Evolutionary conservation across 2,797 vertebrate species (phyloP), one percentile per base, ranked within the genome.

Genomic region (Coccyzus lansbergi): DNA sequence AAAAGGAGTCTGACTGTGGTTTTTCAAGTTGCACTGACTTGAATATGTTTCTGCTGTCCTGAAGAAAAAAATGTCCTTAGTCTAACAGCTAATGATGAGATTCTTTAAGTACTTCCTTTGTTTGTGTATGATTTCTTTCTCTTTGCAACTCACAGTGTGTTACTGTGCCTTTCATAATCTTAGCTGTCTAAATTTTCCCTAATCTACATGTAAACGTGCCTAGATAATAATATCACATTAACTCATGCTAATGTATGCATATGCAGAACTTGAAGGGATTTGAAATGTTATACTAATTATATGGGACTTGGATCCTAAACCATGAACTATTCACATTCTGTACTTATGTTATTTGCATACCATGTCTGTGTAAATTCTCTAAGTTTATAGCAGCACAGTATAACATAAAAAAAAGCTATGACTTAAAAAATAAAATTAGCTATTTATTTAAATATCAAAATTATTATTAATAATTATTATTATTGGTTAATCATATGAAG

Each of bases 221-320:
- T 68, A 86, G 67, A 86, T 36, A 92, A 85, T 76, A 51, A 69
- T 71, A 90, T 94, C 33, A 64, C 49, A 86, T 94, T 90, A 94
- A 86, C 46, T 93, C 49, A 85, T 77, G 60, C 14, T 95, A 96
- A 96, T 90, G 13, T 92, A 94, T 97, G 90, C 95, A 63, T 53
- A 86, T 44, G 44, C 94, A 96, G 88, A 89, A 68, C 63, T 93
- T 91, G 85, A 94, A 92, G 52, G 92, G 69, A 93, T 96, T 86
- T 91, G 59, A 94, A 93, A 68, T 65, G 79, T 93, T 92, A 76
- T 36, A 86, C 74, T 95, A 93, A 96, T 96, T 96, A 95, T 75
- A 83, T 80, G 42, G 42, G 52, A 65, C 51, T 85, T 77, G 63
- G 59, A 93, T 92, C 65, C 59, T 90, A 95, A 91, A 89, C 87